Base-by-base conservation (phyloP, 2,888 invertebrate genomes). In the Lagria hirta region DNA sequence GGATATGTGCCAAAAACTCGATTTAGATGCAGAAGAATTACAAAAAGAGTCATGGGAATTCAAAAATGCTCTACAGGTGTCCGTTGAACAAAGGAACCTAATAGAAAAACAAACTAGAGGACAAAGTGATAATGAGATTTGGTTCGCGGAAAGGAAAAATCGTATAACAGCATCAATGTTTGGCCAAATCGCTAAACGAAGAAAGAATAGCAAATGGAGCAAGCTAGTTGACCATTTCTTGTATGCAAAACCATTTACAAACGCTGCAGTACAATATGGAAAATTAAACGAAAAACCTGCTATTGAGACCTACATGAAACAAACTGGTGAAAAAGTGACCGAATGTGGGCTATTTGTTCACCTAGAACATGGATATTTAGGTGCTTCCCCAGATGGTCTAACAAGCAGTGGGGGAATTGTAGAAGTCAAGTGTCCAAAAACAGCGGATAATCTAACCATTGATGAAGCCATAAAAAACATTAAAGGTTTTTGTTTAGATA, bases 341-440 rank as follows among this genome's bases (percentile, higher is more conserved):
- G 24, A 14, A 23, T 34, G 34, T 16, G 34, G 34, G n/a, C 3
- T 22, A 15, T 34, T 34, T 24, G 24, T 34, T 8, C 4, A 34
- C 16, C 6, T 15, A 11, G 13, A 22, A 12, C 17, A 11, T 13
- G 24, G 24, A 5, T 34, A 34, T 15, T 11, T 33, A 8, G 33
- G 33, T 4, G 22, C 33, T 8, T 33, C 33, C 5, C 33, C 33
- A 4, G 33, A 33, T 12, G 33, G 33, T 4, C 11, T 33, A 5
- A 22, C 15, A 5, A 6, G 8, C 12, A 22, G 15, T 11, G 33
- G 15, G 4, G 33, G 33, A 21, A 23, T 33, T 21, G 15, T 33
- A 12, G 33, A 33, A 15, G 22, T 33, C 3, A 33, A 33, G 13
- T 20, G 13, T 21, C 17, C 27, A 4, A 26, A 37, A 36, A 32